These are phyloP conservation scores for zebrafish (Danio rerio) DNA, from an alignment of 2,113 vertebrate species.

Conservation along the genomic window GRCz12tu NC_133178.1:21267001-21267500, in stretches of 20 bases:
- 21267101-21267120: neutral
- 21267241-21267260: neutral
- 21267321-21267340: neutral
- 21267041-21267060: neutral
- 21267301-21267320: neutral
- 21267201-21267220: neutral
- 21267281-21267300: neutral
- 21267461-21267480: neutral
- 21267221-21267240: neutral
- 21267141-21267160: neutral
- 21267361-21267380: neutral
- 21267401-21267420: neutral
- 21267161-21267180: neutral
- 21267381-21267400: neutral
- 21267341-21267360: conserved; percentile 4
- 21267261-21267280: neutral
- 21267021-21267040: neutral
- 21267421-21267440: neutral
- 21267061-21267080: neutral
- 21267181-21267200: neutral
- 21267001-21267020: neutral
- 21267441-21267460: neutral
- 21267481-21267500: conserved; percentile 2
- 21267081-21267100: no score
- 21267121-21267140: neutral